Evolutionary conservation across 64 coral and sea anemone genomes (phyloP).

Genomic region (Cladopsammia gracilis): DNA sequence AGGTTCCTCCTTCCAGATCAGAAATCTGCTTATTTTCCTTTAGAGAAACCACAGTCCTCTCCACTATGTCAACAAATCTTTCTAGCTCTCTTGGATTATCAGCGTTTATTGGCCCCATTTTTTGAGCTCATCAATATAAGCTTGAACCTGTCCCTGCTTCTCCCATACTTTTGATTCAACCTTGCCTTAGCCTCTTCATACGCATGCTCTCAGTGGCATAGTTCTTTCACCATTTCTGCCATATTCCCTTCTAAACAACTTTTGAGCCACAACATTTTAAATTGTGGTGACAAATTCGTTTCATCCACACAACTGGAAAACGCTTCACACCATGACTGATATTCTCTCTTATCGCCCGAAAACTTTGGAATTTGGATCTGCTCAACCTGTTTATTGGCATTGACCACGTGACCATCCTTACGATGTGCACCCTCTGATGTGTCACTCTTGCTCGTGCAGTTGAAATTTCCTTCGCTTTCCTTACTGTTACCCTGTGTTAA

Average conservation of each 20-base stretch:
- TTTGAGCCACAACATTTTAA: conserved; percentile 75
- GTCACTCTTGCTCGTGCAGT: not conserved
- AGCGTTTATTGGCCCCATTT: conserved; percentile 47
- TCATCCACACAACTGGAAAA: conserved; percentile 68
- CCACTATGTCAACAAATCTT: conserved; percentile 64
- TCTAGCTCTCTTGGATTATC: conserved; percentile 45
- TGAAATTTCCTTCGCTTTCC: too few species aligned
- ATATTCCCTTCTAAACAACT: conserved; percentile 55
- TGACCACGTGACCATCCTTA: not conserved
- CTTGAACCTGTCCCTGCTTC: conserved; percentile 54
- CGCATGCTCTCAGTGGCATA: conserved; percentile 45
- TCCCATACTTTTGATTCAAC: conserved; percentile 58
- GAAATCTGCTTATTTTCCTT: conserved; percentile 58
- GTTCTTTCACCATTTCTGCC: conserved; percentile 49
- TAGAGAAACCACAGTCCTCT: conserved; percentile 52
- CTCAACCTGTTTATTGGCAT: conserved; percentile 49
- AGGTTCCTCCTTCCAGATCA: conserved; percentile 64
- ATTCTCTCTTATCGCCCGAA: conserved; percentile 62
- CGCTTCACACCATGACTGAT: conserved; percentile 41
- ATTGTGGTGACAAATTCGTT: too few species aligned
- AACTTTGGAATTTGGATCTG: conserved; percentile 38
- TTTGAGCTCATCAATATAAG: conserved; percentile 46
- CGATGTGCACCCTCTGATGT: not conserved
- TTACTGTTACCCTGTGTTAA: not conserved
- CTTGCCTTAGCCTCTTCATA: conserved; percentile 63